Conservation (phyloP, 2,113 vertebrate genomes). For the Fregetta grallaria region DNA sequence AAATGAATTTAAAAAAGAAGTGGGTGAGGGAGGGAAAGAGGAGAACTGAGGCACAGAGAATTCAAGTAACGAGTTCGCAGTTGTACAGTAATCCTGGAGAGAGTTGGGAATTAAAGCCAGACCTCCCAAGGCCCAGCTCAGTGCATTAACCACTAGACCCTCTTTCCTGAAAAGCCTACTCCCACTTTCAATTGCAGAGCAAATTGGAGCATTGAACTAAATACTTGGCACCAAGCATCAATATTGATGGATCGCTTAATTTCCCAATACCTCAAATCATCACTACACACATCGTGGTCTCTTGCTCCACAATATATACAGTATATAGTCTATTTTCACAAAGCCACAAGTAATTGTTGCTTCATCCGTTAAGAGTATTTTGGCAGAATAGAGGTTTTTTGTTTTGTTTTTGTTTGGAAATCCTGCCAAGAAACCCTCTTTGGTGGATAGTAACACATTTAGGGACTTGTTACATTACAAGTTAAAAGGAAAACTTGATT, state of each 20-base stretch:
- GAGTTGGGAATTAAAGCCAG: constrained; percentile 22
- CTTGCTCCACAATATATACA: constrained; percentile 14
- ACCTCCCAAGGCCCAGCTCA: constrained; percentile 2
- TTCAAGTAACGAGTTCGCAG: not conserved
- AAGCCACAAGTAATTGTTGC: constrained; percentile 65
- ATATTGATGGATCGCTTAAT: constrained; percentile 50
- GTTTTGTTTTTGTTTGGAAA: constrained; percentile 62
- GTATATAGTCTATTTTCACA: constrained; percentile 53
- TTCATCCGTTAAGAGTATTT: constrained; percentile 56
- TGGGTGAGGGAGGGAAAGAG: not conserved
- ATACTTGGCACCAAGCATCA: constrained; percentile 23
- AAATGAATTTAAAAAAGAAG: not conserved
- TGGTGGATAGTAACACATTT: constrained; percentile 68
- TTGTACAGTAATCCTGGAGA: not conserved
- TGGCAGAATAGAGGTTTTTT: constrained; percentile 49
- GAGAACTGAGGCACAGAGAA: constrained; percentile 22
- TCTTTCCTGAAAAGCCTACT: constrained; percentile 18
- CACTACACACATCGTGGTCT: constrained; percentile 41
- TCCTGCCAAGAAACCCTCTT: constrained; percentile 60
- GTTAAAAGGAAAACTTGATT: constrained; percentile 61
- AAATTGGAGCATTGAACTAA: constrained; percentile 9
- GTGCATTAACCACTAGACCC: constrained; percentile 16
- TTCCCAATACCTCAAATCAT: constrained; percentile 53
- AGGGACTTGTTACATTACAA: constrained; percentile 68
- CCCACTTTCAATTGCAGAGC: constrained; percentile 1